Base-by-base conservation (phyloP, 2,797 vertebrate species). In the Spinus olivaceus region DNA sequence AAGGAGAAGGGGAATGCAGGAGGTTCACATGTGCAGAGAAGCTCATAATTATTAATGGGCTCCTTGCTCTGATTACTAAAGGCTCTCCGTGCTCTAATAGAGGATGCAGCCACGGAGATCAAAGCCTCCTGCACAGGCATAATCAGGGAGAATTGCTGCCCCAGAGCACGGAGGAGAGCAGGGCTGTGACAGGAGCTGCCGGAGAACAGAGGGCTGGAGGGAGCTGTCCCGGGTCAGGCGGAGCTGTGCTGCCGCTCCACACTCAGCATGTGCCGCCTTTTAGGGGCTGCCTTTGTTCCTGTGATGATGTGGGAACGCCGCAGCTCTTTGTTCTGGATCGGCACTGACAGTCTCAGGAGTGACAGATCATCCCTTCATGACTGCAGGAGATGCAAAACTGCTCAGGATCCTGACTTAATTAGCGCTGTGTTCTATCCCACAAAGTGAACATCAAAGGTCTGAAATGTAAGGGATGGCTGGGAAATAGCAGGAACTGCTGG, bases 101-200 rank as follows among this genome's bases (percentile, higher is more conserved):
- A 82, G 92, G 88, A 80, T 66, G 63, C 60, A 78, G 86, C 15
- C 12, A 8, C 51, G 4, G 71, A 95, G 91, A 95, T 95, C 90
- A 95, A 88, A 96, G 90, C 24, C 87, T 78, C 72, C 71, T 30
- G 88, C 78, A 82, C 74, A 66, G 4, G 33, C 78, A 73, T 47
- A 73, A 70, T 66, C 27, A 61, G 67, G 57, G 71, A 73, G 70
- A 80, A 90, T 37, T 59, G 73, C 74, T 86, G 90, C 83, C 78
- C 51, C 71, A 8, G 60, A 97, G 83, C 94, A 90, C 8, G 14
- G 50, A 30, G 53, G 3, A 39, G 56, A 66, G 81, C 49, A 37
- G 2, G 35, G 51, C n/a, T 61, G 5, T 44, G 86, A 10, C 80
- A 70, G 87, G 27, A 39, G 49, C 79, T 67, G 76, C 42, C 15